Evolutionary conservation across 2,888 invertebrate genomes (phyloP).

Genomic region (Mythimna albipuncta): DNA sequence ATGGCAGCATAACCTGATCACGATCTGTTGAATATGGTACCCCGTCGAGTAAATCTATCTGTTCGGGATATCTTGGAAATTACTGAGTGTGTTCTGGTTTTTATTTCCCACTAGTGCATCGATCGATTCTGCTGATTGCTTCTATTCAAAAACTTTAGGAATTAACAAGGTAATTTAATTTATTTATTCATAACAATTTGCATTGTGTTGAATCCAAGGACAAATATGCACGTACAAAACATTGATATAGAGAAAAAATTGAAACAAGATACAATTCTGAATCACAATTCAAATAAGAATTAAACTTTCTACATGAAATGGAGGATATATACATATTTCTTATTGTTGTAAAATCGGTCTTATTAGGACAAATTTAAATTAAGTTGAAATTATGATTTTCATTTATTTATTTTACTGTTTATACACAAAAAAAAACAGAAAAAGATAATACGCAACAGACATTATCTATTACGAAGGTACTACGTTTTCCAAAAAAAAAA

Average conservation of each 20-base stretch:
- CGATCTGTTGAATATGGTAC: conserved; percentile 18
- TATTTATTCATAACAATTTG: too few relatives aligned
- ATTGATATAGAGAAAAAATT: too few relatives aligned
- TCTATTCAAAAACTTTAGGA: neutral
- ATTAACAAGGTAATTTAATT: neutral
- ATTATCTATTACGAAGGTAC: too few relatives aligned
- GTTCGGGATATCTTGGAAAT: conserved; percentile 19
- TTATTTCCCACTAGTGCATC: conserved; percentile 4
- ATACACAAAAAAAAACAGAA: too few relatives aligned
- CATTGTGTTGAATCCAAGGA: too few relatives aligned
- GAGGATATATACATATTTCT: neutral
- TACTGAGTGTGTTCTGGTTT: neutral
- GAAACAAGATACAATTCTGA: too few relatives aligned
- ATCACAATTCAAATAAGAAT: too few relatives aligned
- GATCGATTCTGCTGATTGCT: conserved; percentile 7
- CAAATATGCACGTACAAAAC: too few relatives aligned
- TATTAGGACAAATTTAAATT: neutral
- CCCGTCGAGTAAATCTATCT: conserved; percentile 36
- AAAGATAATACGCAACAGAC: too few relatives aligned
- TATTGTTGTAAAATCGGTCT: neutral
- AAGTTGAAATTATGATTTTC: too few relatives aligned
- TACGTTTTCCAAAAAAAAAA: too few relatives aligned
- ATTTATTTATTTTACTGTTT: too few relatives aligned
- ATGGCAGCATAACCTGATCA: conserved; percentile 12
- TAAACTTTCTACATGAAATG: neutral